phyloP scores from a whole-genome alignment of 2,113 vertebrate species.

The Sinocyclocheilus grahami region DNA sequence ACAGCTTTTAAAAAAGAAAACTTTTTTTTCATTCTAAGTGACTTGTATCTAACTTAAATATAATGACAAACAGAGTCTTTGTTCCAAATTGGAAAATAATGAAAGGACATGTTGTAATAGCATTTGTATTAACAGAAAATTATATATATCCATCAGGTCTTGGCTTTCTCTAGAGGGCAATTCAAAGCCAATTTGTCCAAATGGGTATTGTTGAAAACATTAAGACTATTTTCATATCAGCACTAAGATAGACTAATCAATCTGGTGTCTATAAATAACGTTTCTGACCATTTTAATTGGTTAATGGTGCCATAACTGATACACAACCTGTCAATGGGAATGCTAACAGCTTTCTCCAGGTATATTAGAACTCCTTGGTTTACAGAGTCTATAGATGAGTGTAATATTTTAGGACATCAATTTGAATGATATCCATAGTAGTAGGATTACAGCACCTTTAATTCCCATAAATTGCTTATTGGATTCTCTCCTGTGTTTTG shows the following conservation, averaged over 20 bases:
- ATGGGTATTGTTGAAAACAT: slow-evolving; percentile 7
- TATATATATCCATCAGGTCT: background rate
- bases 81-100: background rate
- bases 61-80: background rate
- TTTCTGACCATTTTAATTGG: background rate
- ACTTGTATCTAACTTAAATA: background rate
- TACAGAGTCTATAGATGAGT: background rate
- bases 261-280: background rate
- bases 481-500: background rate
- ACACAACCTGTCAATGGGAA: background rate
- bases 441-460: background rate
- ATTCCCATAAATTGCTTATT: background rate
- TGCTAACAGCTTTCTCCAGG: background rate
- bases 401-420: background rate
- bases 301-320: background rate
- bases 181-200: background rate
- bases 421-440: background rate
- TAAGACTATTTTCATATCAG: background rate
- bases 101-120: slow-evolving; percentile 2
- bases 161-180: background rate
- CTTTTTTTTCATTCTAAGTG: background rate
- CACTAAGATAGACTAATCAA: slow-evolving; percentile 2
- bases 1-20: background rate
- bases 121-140: background rate
- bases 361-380: background rate